Conservation (phyloP, 2,113 vertebrate genomes). For the Azemiops feae region DNA sequence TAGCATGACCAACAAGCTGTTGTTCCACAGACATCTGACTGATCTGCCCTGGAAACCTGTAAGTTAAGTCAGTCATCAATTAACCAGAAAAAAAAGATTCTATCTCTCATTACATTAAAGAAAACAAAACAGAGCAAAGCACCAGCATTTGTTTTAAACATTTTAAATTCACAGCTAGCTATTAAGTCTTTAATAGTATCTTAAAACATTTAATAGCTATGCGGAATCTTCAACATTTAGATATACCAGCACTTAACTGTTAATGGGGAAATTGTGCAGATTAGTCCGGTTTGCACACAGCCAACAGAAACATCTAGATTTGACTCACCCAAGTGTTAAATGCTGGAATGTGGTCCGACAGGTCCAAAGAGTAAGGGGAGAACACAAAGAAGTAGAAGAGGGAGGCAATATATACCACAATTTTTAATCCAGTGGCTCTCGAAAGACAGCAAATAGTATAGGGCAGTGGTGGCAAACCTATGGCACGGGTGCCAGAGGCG, state of each 20-base stretch:
- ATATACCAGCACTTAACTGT: constrained; percentile 21
- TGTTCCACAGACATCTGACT: neutral
- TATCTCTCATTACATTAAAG: neutral
- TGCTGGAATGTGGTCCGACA: neutral
- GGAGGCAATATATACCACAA: neutral
- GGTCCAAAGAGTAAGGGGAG: neutral
- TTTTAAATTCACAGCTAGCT: constrained; percentile 16
- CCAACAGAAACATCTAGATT: neutral
- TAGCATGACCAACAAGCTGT: neutral
- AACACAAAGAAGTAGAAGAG: neutral
- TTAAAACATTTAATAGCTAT: constrained; percentile 25
- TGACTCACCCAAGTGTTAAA: neutral
- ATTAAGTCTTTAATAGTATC: constrained; percentile 30
- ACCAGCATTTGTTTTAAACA: neutral
- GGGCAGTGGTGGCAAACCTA: no score
- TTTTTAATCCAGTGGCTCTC: neutral
- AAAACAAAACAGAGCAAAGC: neutral
- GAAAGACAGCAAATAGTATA: neutral
- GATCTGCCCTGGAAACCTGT: neutral
- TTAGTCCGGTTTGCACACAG: neutral
- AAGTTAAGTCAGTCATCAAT: constrained; percentile 1
- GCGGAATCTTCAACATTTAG: constrained; percentile 19
- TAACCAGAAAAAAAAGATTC: neutral
- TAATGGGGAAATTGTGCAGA: constrained; percentile 15
- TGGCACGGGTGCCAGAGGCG: no score